Base-by-base conservation (phyloP, 2,888 invertebrate genomes). In the Sarcophaga carnaria region DNA sequence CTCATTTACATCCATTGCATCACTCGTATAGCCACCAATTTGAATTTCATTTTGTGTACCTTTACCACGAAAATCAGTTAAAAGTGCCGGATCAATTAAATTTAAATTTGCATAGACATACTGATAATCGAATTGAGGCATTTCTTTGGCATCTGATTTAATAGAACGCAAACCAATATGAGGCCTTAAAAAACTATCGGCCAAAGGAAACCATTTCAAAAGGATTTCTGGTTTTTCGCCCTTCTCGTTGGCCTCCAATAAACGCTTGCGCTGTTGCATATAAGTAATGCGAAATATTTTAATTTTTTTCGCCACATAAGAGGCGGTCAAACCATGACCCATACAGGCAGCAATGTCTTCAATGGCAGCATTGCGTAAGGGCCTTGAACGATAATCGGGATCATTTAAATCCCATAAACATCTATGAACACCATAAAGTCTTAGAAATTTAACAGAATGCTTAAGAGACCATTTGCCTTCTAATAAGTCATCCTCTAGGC, bases 211-310 rank as follows among this genome's bases (percentile, higher is more conserved):
- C 90, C 90, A 90, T 62, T 90, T 89, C 71, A 90, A 66, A 37
- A 90, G 87, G 70, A 90, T 89, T 47, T 89, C 89, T 0, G 90
- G 89, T 45, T 88, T 89, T 66, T 88, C 85, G 14, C 89, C 90
- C 6, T 88, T 87, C 63, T 90, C 88, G 0, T 83, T 75, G 0
- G 89, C 89, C 25, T 89, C 90, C 20, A 90, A 62, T 88, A 90
- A 88, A 8, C 90, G 88, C 27, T 90, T 90, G 12, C 90, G 88
- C 80, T 90, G 90, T 54, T 90, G 90, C 90, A 90, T 90, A 62
- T 90, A 90, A 4, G 90, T 90, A 45, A 90, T 90, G n/a, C 90
- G 90, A 69, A 90, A 90, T n/a, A 90, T 90, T 74, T 90, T 90
- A 11, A 90, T 90, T 78, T 90, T 90, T 63, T 90, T 90, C 0